These are phyloP conservation scores for Caenorhabditis angaria DNA, from an alignment of 2,888 invertebrate genomes.

Conservation along the genomic window DNA sequence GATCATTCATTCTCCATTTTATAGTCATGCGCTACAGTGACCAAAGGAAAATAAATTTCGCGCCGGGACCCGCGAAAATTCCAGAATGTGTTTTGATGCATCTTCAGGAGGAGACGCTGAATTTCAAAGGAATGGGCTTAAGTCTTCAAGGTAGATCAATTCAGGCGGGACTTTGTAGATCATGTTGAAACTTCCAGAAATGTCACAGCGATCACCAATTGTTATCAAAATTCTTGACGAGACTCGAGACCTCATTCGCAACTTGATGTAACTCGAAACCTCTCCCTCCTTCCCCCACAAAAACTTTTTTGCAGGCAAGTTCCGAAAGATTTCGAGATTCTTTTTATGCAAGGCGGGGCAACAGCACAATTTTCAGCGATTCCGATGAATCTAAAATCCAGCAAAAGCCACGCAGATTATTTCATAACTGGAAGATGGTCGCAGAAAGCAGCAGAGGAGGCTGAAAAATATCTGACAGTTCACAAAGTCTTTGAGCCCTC, in stretches of 20 bases:
- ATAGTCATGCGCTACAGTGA: too few relatives aligned
- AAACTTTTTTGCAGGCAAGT: constrained; percentile 79
- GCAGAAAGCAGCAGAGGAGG: constrained; percentile 92
- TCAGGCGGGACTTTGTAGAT: background rate
- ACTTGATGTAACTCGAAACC: constrained; percentile 79
- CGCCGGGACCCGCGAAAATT: constrained; percentile 92
- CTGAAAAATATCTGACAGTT: constrained; percentile 89
- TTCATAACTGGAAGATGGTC: constrained; percentile 86
- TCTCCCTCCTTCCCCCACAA: background rate
- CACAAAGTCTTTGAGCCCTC: constrained; percentile 75
- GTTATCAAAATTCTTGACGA: constrained; percentile 83
- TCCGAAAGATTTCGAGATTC: constrained; percentile 89
- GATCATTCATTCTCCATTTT: too few relatives aligned
- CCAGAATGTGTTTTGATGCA: constrained; percentile 87
- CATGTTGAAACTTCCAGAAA: constrained; percentile 73
- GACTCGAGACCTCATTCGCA: constrained; percentile 76
- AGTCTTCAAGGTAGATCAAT: constrained; percentile 78
- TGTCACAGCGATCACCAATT: constrained; percentile 89
- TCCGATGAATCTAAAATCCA: constrained; percentile 82
- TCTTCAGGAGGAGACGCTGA: constrained; percentile 84
- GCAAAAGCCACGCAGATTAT: constrained; percentile 73
- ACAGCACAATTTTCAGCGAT: constrained; percentile 92
- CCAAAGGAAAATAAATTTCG: constrained; percentile 79
- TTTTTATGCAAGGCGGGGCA: constrained; percentile 94
- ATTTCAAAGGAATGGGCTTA: constrained; percentile 83